Percentiles rank a stretch among this genome's conserved stretches.
Conservation (phyloP, 2,888 invertebrate genomes). For the Cosmopolites sordidus region DNA sequence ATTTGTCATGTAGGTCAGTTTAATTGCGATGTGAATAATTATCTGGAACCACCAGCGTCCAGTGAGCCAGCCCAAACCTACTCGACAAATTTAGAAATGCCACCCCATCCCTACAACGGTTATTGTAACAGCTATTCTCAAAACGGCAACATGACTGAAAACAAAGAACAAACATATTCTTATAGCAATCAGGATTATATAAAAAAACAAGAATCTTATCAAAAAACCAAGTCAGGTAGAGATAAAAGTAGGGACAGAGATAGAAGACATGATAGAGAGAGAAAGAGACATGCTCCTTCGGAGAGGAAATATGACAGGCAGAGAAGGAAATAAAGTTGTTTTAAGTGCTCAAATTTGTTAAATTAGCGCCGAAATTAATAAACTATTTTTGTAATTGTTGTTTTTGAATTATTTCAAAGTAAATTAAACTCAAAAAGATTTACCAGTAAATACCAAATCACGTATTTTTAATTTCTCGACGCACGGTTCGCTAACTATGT, state of each 20-base stretch:
- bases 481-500: too few relatives aligned
- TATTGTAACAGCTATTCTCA: background rate
- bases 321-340: background rate
- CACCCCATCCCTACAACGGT: slow-evolving; percentile 4
- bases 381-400: slow-evolving; percentile 4
- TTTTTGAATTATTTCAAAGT: background rate
- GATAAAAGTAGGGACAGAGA: slow-evolving; percentile 5
- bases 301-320: slow-evolving; percentile 9
- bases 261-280: slow-evolving; percentile 6
- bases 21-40: slow-evolving; percentile 1
- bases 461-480: too few relatives aligned
- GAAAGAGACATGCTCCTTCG: slow-evolving; percentile 1
- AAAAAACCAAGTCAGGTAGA: background rate
- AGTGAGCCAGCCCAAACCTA: slow-evolving; percentile 1
- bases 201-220: slow-evolving; percentile 3
- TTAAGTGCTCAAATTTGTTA: background rate
- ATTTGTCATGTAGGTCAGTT: slow-evolving; percentile 1
- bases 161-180: background rate
- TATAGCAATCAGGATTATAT: background rate
- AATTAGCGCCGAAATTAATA: background rate
- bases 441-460: too few relatives aligned
- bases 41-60: background rate
- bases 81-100: background rate
- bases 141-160: background rate
- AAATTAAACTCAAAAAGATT: too few relatives aligned